Conservation (phyloP, 2,888 invertebrate species). For the Agriotes lineatus region DNA sequence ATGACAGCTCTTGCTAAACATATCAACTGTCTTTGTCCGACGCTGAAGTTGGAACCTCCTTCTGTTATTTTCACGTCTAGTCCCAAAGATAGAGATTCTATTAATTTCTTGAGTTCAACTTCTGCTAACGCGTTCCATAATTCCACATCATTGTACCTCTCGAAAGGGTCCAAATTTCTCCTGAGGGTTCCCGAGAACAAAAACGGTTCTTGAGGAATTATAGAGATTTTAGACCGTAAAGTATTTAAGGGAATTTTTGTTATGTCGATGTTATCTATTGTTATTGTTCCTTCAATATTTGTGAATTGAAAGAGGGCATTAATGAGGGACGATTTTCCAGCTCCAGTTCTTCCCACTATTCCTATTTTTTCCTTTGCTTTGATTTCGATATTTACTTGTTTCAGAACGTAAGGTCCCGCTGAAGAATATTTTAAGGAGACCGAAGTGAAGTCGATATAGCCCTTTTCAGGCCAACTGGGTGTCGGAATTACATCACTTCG, state of each 20-base stretch:
- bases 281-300: slow-evolving; percentile 67
- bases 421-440: slow-evolving; percentile 80
- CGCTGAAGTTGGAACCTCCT: slow-evolving; percentile 65
- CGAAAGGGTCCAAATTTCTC: slow-evolving; percentile 91
- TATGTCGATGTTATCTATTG: slow-evolving; percentile 69
- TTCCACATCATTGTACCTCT: slow-evolving; percentile 80
- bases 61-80: slow-evolving; percentile 78
- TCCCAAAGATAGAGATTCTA: slow-evolving; percentile 62
- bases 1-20: slow-evolving; percentile 74
- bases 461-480: slow-evolving; percentile 78
- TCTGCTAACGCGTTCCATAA: slow-evolving; percentile 90
- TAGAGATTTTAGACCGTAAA: slow-evolving; percentile 64
- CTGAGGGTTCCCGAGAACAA: slow-evolving; percentile 89
- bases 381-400: slow-evolving; percentile 75
- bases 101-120: slow-evolving; percentile 79
- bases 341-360: slow-evolving; percentile 85
- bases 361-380: slow-evolving; percentile 81
- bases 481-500: slow-evolving; percentile 66
- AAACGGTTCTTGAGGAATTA: slow-evolving; percentile 77
- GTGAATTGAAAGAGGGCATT: slow-evolving; percentile 75
- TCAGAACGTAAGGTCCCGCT: slow-evolving; percentile 79
- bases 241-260: slow-evolving; percentile 64
- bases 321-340: slow-evolving; percentile 75
- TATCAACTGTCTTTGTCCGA: slow-evolving; percentile 72
- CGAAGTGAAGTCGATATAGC: slow-evolving; percentile 75